Percentiles rank a stretch among this genome's conserved stretches.
Evolutionary conservation across 2,797 vertebrate genomes (phyloP).

Genomic region (Sebastolobus alascanus): DNA sequence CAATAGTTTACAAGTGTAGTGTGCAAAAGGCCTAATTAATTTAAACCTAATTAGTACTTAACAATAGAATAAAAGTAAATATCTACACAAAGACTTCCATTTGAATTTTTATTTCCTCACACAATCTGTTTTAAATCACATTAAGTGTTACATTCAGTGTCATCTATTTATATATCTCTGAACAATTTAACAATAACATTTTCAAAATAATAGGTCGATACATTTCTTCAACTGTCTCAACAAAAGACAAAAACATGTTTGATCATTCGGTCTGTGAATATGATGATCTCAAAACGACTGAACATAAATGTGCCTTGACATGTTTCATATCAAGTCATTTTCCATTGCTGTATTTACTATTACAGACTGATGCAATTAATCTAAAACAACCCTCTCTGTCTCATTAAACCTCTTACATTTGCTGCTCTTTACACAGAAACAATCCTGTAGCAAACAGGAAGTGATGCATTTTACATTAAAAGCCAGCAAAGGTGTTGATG

Average conservation of each 20-base stretch:
- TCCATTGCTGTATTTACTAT: neutral
- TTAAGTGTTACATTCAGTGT: neutral
- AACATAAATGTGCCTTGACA: neutral
- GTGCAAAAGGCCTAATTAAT: neutral
- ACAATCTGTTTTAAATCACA: neutral
- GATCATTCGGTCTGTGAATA: neutral
- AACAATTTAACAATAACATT: neutral
- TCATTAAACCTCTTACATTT: neutral
- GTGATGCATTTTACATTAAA: neutral
- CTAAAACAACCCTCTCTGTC: neutral
- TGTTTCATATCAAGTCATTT: neutral
- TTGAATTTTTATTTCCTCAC: neutral
- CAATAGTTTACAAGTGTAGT: neutral
- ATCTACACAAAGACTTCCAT: neutral
- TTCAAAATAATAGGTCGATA: neutral
- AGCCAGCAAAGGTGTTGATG: neutral
- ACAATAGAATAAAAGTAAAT: neutral
- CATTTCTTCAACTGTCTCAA: neutral
- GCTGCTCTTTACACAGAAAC: neutral
- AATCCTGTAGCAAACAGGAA: neutral
- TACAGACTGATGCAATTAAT: neutral
- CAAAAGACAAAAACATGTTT: neutral
- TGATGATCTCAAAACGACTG: neutral
- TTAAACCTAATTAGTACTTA: neutral
- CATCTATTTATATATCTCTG: neutral